Evolutionary conservation across 2,888 invertebrate species (phyloP), one percentile per base, ranked within the genome.

Genomic region (Dynastes maya): DNA sequence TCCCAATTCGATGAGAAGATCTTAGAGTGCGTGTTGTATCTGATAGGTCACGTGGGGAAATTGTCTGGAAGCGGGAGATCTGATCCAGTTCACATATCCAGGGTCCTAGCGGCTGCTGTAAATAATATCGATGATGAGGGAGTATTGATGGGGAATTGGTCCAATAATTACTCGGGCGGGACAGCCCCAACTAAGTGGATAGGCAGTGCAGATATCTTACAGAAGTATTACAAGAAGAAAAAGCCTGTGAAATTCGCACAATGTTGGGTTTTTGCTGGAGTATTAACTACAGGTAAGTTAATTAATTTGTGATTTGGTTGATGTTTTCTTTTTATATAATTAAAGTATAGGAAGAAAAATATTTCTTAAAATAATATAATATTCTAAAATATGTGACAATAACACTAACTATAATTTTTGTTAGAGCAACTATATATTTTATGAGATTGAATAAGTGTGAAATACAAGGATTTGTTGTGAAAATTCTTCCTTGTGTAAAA

Each of bases 231-330:
- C 85, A 93, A 93, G 82, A 95, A 93, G 76, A 95, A 95, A 85
- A 95, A 94, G 83, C 95, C 97, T 0, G 96, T 98, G 0, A 97
- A 96, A 88, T 98, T 95, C 86, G 98, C 97, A 0, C 98, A 98
- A 85, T 98, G 98, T 86, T 98, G 97, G 97, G 96, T 97, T 3
- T 98, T 97, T 86, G 94, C 97, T 2, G 98, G 97, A 0, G 95
- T 98, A 27, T 89, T 97, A 70, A 95, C 96, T 0, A 96, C 98
- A 80, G 91, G 95, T 95, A 88, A 89, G 80, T 79, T 8, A 45
- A 45, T 32, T 74, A 22, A 45, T 70, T 72, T 8, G 11, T 45
- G 45, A 9, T 45, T 45, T 11, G 45, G 8, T 45, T 45, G 32
- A 37, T 9, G 16, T 16, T 16, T 16, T 22, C 1, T 22, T 22